Conservation (phyloP, 2,888 invertebrate genomes). For the Tinea pellionella region DNA sequence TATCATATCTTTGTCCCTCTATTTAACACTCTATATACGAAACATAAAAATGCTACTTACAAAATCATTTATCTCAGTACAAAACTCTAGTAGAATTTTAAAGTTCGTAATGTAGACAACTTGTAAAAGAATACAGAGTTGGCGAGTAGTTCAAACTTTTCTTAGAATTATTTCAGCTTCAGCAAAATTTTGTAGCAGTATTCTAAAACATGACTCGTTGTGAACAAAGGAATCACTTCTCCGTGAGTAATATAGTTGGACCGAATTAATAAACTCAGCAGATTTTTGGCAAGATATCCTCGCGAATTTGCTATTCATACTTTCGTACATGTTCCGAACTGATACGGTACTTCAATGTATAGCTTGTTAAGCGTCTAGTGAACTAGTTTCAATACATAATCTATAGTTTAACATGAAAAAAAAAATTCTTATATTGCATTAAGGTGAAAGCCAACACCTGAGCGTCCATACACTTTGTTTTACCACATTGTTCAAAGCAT, state of each 20-base stretch:
- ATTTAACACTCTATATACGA: no score
- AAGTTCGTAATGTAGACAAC: conserved; percentile 3
- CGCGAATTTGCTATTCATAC: conserved; percentile 15
- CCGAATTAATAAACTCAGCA: conserved; percentile 49
- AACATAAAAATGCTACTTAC: no score
- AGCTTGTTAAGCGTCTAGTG: no score
- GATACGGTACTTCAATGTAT: no score
- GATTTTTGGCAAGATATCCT: conserved; percentile 52
- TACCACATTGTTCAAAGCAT: no score
- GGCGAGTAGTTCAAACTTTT: conserved; percentile 8
- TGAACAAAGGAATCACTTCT: conserved; percentile 42
- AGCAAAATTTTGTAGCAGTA: conserved; percentile 17
- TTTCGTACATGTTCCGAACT: background rate
- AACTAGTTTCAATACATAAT: no score
- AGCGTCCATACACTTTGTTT: no score
- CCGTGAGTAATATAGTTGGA: conserved; percentile 43
- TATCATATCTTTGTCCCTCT: no score
- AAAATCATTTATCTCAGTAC: background rate
- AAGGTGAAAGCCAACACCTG: no score
- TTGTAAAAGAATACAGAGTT: conserved; percentile 10
- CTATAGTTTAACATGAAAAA: no score
- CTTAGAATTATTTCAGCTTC: conserved; percentile 9
- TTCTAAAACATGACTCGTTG: conserved; percentile 23
- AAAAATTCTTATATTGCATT: no score
- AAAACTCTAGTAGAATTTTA: background rate